phyloP scores from a whole-genome alignment of 2,888 invertebrate genomes.

The Melitaea athalia region DNA sequence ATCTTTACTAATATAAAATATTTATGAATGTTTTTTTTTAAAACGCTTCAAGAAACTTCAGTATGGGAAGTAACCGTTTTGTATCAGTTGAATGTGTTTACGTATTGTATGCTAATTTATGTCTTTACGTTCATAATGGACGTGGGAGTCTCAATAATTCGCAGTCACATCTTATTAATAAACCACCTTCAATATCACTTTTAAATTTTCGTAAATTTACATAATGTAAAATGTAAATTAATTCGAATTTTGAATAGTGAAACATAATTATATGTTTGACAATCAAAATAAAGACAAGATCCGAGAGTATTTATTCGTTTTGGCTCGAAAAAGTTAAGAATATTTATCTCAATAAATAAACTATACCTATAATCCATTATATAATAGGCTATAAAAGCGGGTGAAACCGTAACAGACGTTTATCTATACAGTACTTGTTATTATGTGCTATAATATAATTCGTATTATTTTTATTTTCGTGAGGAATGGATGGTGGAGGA shows the following conservation, averaged over 20 bases:
- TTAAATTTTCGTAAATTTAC: conserved; percentile 8
- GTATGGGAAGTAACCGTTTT: conserved; percentile 62
- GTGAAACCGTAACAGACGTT: too few species aligned
- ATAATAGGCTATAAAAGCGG: too few species aligned
- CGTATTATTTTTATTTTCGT: too few species aligned
- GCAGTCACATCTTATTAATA: conserved; percentile 22
- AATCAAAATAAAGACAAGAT: too few species aligned
- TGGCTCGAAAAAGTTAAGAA: too few species aligned
- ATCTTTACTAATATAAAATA: too few species aligned
- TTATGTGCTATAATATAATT: too few species aligned
- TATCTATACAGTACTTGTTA: too few species aligned
- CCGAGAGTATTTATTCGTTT: too few species aligned
- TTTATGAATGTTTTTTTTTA: background rate
- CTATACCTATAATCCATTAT: too few species aligned
- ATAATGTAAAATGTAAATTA: background rate
- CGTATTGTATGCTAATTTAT: conserved; percentile 73
- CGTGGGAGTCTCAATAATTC: conserved; percentile 55
- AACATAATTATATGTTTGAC: background rate
- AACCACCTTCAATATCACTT: conserved; percentile 21
- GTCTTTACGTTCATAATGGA: conserved; percentile 60
- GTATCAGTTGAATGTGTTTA: conserved; percentile 60
- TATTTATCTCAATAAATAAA: too few species aligned
- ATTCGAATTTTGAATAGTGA: background rate
- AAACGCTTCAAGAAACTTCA: conserved; percentile 4
- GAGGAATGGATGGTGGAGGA: too few species aligned